phyloP scores from a whole-genome alignment of 2,113 vertebrate species.

The Centrocercus urophasianus region DNA sequence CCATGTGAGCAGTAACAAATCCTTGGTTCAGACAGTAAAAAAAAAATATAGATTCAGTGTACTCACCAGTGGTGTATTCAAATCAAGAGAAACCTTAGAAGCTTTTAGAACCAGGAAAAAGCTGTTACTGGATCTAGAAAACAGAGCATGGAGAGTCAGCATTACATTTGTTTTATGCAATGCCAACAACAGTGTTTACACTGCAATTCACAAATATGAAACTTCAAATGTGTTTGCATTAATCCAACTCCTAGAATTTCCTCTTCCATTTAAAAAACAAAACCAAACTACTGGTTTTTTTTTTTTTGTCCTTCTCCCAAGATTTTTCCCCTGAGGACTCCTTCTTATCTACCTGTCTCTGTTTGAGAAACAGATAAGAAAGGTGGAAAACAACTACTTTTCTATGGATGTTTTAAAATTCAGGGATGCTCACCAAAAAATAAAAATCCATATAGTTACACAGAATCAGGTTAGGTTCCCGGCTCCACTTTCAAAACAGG shows the following conservation, averaged over 20 bases:
- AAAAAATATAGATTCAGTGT: background rate
- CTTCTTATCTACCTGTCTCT: background rate
- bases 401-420: background rate
- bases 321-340: background rate
- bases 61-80: constrained; percentile 12
- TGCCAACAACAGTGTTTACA: background rate
- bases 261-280: background rate
- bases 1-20: background rate
- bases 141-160: background rate
- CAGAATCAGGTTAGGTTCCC: background rate
- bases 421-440: background rate
- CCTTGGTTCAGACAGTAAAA: background rate
- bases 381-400: background rate
- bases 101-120: background rate
- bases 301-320: rapidly evolving
- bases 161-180: background rate
- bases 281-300: background rate
- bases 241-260: background rate
- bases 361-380: background rate
- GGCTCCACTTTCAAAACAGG: background rate
- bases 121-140: constrained; percentile 25
- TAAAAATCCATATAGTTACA: background rate
- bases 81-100: background rate
- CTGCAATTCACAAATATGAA: background rate
- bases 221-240: background rate